phyloP scores from a whole-genome alignment of 2,113 vertebrate species.

The Spilogale gracilis region DNA sequence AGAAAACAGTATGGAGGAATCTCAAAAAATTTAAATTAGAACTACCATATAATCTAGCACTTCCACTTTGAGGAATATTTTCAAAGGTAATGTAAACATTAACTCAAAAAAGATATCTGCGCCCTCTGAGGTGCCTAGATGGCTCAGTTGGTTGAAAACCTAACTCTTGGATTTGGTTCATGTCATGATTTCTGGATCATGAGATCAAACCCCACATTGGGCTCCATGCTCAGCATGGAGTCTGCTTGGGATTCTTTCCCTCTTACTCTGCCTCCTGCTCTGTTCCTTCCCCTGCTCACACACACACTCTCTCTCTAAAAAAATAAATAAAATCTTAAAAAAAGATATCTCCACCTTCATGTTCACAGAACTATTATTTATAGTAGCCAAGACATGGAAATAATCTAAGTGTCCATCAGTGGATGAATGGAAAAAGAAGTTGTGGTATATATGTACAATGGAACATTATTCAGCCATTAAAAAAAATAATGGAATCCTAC shows the following conservation, averaged over 20 bases:
- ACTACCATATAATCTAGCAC: background rate
- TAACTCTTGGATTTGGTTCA: too few relatives aligned
- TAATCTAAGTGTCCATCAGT: background rate
- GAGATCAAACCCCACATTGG: too few relatives aligned
- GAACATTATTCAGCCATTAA: background rate
- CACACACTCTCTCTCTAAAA: too few relatives aligned
- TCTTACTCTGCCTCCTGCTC: too few relatives aligned
- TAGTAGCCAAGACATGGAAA: background rate
- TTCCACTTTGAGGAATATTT: background rate
- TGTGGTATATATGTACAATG: background rate
- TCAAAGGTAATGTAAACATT: background rate
- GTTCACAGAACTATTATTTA: background rate
- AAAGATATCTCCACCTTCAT: background rate
- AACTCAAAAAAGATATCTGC: background rate
- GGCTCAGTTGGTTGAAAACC: too few relatives aligned
- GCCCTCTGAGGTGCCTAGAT: too few relatives aligned
- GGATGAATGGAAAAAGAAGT: background rate
- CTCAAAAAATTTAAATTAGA: background rate
- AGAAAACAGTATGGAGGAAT: background rate
- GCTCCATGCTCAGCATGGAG: too few relatives aligned
- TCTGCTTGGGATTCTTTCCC: too few relatives aligned
- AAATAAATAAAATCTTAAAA: too few relatives aligned
- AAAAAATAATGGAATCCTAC: background rate
- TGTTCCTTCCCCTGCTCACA: too few relatives aligned
- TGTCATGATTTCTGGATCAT: too few relatives aligned